These are phyloP conservation scores for Drosophila rubida DNA, from an alignment of 2,888 invertebrate species.

Conservation along the genomic window DNA sequence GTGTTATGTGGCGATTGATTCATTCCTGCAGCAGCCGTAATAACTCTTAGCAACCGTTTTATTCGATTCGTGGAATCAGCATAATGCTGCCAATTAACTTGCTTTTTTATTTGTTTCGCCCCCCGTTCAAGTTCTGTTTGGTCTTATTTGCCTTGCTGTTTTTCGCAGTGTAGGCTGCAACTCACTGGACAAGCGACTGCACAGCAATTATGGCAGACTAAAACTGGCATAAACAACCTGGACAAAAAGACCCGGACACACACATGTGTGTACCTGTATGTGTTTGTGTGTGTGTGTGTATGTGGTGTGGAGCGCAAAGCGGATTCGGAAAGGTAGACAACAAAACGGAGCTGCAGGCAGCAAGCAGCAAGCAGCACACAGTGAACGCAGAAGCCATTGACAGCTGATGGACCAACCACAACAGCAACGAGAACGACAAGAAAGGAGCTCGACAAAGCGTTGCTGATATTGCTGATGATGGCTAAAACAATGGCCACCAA, in stretches of 20 bases:
- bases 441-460: conserved; percentile 29
- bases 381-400: conserved; percentile 49
- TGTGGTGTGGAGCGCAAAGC: conserved; percentile 19
- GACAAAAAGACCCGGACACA: conserved; percentile 25
- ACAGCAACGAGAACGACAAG: conserved; percentile 18
- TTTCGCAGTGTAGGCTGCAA: conserved; percentile 41
- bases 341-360: conserved; percentile 38
- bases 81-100: conserved; percentile 33
- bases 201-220: conserved; percentile 59
- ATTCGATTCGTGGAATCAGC: conserved; percentile 24
- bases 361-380: conserved; percentile 9
- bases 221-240: conserved; percentile 57
- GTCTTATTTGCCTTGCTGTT: neutral
- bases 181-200: conserved; percentile 45
- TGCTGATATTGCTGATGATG: conserved; percentile 59
- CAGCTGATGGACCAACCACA: conserved; percentile 59
- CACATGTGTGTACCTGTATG: too few relatives aligned
- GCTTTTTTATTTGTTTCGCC: neutral
- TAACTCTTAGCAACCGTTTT: conserved; percentile 6
- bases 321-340: conserved; percentile 39
- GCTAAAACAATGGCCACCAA: conserved; percentile 60
- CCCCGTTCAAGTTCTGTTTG: neutral
- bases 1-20: neutral
- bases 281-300: too few relatives aligned
- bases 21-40: neutral